Percentiles rank a stretch among this genome's conserved stretches.
These are phyloP conservation scores for Sebastes matsubarae DNA, from an alignment of 2,797 vertebrate species.

Conservation along the genomic window DNA sequence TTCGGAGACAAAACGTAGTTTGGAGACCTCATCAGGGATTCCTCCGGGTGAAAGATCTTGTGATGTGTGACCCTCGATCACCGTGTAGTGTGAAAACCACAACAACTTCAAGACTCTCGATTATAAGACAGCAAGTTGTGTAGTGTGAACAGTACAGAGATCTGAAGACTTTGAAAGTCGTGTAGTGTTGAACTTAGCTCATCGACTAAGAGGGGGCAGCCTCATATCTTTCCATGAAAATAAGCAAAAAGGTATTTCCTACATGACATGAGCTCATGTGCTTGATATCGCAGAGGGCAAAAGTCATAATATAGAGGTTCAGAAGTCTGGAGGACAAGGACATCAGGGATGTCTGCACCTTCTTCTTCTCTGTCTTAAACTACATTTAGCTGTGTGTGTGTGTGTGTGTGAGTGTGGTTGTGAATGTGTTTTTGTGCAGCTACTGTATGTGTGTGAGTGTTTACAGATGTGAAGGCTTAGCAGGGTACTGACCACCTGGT, in stretches of 20 bases:
- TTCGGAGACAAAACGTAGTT: no score
- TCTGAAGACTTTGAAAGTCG: no score
- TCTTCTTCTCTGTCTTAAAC: slow-evolving; percentile 17
- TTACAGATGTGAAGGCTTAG: slow-evolving; percentile 59
- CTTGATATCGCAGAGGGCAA: not conserved
- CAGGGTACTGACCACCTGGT: slow-evolving; percentile 61
- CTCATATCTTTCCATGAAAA: not conserved
- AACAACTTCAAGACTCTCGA: no score
- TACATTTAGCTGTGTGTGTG: slow-evolving; percentile 6
- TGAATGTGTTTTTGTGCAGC: not conserved
- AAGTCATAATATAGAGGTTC: not conserved
- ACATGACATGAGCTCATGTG: not conserved
- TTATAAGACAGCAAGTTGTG: no score
- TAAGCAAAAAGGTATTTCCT: not conserved
- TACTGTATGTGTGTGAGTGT: slow-evolving; percentile 31
- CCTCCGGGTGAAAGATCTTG: no score
- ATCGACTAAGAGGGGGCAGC: no score
- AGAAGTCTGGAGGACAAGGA: slow-evolving; percentile 1
- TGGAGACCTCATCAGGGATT: no score
- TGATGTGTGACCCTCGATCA: no score
- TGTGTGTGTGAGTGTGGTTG: slow-evolving; percentile 16
- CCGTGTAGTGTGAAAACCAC: no score
- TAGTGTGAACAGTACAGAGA: no score
- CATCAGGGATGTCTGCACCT: not conserved
- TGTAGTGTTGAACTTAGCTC: no score